phyloP scores from a whole-genome alignment of 2,797 vertebrate species.

The Lophotriccus pileatus region DNA sequence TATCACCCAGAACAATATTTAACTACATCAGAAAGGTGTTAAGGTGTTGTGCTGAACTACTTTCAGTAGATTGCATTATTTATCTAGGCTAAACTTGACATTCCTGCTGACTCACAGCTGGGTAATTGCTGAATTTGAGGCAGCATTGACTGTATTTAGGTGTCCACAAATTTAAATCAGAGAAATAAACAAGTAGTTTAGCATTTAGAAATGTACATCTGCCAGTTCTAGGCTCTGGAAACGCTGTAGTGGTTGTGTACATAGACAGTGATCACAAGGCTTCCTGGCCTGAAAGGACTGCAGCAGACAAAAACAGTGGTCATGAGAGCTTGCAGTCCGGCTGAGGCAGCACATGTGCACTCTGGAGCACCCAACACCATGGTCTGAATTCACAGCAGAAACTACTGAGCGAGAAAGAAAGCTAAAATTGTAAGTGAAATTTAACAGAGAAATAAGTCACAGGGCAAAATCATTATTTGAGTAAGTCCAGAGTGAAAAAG shows the following conservation, averaged over 20 bases:
- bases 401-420: constrained; percentile 18
- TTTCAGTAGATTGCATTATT: background rate
- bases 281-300: background rate
- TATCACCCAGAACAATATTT: background rate
- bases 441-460: background rate
- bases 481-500: constrained; percentile 15
- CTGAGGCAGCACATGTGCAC: background rate
- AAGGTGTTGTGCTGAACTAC: background rate
- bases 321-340: background rate
- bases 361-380: background rate
- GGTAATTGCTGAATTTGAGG: background rate
- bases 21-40: background rate
- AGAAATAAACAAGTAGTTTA: background rate
- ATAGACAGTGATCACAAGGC: background rate
- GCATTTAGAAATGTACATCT: background rate
- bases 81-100: background rate
- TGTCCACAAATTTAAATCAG: background rate
- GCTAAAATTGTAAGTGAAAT: background rate
- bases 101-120: background rate
- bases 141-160: background rate
- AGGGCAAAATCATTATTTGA: constrained; percentile 39
- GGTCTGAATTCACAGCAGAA: background rate
- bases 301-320: background rate
- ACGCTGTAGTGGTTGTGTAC: background rate
- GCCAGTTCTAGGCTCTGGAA: background rate